Conservation (phyloP, 1,140 invertebrate species). For the Anastrepha ludens region DNA sequence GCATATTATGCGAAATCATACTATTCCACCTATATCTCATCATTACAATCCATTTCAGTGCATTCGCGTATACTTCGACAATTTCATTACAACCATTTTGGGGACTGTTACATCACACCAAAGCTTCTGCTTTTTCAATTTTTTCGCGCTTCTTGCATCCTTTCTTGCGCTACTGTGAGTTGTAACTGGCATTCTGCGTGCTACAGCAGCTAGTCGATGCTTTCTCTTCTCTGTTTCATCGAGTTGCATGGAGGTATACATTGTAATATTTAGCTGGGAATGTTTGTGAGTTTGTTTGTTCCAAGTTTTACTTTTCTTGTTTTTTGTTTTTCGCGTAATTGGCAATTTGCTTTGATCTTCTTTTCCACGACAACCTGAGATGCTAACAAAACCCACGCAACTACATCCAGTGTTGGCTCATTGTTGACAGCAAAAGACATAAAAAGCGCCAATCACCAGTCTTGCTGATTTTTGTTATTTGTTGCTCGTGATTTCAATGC, state of each 20-base stretch:
- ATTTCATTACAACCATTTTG: neutral
- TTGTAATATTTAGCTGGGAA: too few species aligned
- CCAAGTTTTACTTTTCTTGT: neutral
- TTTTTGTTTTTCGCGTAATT: constrained; percentile 60
- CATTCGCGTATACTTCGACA: neutral
- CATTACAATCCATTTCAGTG: neutral
- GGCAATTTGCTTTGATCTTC: constrained; percentile 71
- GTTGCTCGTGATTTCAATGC: too few species aligned
- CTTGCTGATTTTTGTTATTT: neutral
- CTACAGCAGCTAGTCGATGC: neutral
- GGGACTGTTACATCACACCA: too few species aligned
- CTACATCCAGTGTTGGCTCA: neutral
- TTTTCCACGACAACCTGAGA: constrained; percentile 15
- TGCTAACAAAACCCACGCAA: neutral
- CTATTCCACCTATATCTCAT: neutral
- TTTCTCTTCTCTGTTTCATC: too few species aligned
- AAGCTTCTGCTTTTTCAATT: too few species aligned
- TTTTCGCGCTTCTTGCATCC: neutral
- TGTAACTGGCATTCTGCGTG: neutral
- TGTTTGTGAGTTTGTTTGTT: neutral
- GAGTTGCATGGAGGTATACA: too few species aligned
- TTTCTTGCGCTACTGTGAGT: neutral
- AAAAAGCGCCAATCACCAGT: neutral
- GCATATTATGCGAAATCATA: neutral
- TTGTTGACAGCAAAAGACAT: neutral